phyloP scores from a whole-genome alignment of 2,113 vertebrate genomes.

The Atlantisia rogersi region DNA sequence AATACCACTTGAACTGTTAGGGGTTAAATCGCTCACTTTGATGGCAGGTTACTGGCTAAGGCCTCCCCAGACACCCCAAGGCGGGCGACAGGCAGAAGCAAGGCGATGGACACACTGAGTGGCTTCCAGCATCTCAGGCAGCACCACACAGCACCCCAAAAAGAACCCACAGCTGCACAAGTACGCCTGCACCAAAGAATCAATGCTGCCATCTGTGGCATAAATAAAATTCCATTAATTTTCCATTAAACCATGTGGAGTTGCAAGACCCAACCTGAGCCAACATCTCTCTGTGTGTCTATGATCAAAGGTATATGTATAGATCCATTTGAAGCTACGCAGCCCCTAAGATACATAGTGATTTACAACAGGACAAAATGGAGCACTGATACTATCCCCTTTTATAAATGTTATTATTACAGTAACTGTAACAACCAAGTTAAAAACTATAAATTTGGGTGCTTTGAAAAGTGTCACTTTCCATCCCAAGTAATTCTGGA shows the following conservation, averaged over 20 bases:
- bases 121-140: too few species aligned
- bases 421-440: neutral
- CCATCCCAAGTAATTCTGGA: neutral
- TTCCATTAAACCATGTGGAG: neutral
- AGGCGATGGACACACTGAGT: too few species aligned
- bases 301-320: neutral
- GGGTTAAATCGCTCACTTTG: neutral
- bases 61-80: too few species aligned
- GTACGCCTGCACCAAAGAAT: accelerated
- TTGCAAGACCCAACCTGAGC: neutral
- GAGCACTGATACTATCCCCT: neutral
- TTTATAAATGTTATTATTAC: neutral
- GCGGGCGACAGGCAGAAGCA: too few species aligned
- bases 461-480: neutral
- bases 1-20: neutral
- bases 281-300: neutral
- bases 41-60: neutral
- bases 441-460: neutral
- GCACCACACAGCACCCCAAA: neutral
- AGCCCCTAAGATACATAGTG: neutral
- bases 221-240: neutral
- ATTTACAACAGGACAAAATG: neutral
- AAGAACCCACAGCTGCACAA: accelerated
- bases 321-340: neutral
- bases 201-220: accelerated